Base-by-base conservation (phyloP, 2,113 vertebrate species). In the Petaurus breviceps region DNA sequence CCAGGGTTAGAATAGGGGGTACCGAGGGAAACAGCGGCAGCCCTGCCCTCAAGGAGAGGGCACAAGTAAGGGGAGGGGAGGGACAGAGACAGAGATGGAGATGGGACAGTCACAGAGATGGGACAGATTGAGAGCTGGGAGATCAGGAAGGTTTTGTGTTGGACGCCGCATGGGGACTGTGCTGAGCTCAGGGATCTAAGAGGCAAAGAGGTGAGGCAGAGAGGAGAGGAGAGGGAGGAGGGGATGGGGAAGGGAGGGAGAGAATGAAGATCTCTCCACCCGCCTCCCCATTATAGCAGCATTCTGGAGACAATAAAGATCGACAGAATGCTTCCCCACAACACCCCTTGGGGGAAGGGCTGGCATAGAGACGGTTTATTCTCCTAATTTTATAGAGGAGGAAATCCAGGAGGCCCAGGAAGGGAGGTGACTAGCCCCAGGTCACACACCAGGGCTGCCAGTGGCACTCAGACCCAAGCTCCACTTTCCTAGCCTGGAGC, bases 281-380 rank as follows among this genome's bases (percentile, higher is more conserved):
- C 8, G 1, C 25, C 25, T 11, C 55, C 55, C 55, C 26, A 57
- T 28, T 8, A 57, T 11, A 22, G 55, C 0, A 26, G 47, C 47
- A 49, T 49, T 49, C 47, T 49, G 61, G 31, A 68, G 31, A 11
- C 12, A n/a, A 14, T 37, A 68, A 37, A 16, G 37, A 68, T 1
- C 4, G 12, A n/a, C 47, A 51, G 3, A 0, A 43, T 0, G 11
- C 6, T 0, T 19, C 50, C 61, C 47, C 43, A 12, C 0, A 14
- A 0, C 0, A 5, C 22, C 47, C 53, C 0, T 14, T 8, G 0
- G 0, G 19, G 46, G 19, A 9, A 14, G 51, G 57, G 28, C 31
- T 28, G 11, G 10, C 10, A 12, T 11, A 31, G 31, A n/a, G 31
- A 19, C 6, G 31, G 16, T 22, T 10, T 49, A 14, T 26, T 55